These are phyloP conservation scores for Phocides pigmalion DNA, from an alignment of 1,140 invertebrate genomes.

Conservation along the genomic window DNA sequence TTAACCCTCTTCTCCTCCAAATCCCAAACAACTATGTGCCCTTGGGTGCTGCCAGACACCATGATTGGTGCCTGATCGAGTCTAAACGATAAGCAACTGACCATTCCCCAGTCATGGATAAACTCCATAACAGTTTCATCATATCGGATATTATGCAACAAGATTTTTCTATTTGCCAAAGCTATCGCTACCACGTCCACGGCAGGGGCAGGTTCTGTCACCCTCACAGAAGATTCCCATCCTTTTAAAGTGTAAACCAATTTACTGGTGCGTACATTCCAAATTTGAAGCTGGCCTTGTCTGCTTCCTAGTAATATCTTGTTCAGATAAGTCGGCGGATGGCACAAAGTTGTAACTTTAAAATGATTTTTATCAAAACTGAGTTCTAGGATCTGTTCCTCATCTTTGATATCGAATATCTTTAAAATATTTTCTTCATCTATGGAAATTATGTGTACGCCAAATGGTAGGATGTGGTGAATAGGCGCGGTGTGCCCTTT, in stretches of 20 bases:
- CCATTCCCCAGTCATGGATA: constrained; percentile 95
- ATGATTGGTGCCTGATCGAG: constrained; percentile 94
- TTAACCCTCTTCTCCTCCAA: constrained; percentile 92
- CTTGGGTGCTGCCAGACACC: constrained; percentile 91
- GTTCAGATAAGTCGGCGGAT: constrained; percentile 97
- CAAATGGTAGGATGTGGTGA: constrained; percentile 93
- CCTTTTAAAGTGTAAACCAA: constrained; percentile 92
- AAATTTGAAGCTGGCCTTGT: constrained; percentile 94
- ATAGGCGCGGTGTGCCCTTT: constrained; percentile 90
- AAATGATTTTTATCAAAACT: constrained; percentile 90
- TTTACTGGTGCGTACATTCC: constrained; percentile 94
- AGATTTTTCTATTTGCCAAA: constrained; percentile 91
- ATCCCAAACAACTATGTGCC: constrained; percentile 97
- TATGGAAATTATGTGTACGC: constrained; percentile 92
- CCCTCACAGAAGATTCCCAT: constrained; percentile 89
- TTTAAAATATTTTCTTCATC: constrained; percentile 91
- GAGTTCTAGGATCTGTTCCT: constrained; percentile 87
- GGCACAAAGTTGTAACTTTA: constrained; percentile 90
- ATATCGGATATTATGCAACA: constrained; percentile 94
- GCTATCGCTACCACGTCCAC: constrained; percentile 96
- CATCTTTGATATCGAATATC: constrained; percentile 94
- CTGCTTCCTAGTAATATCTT: constrained; percentile 96
- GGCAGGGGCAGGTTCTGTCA: constrained; percentile 93
- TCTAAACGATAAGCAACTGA: constrained; percentile 93
- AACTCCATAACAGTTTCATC: constrained; percentile 95